phyloP scores from a whole-genome alignment of 2,797 vertebrate genomes.

The Pipistrellus kuhlii region DNA sequence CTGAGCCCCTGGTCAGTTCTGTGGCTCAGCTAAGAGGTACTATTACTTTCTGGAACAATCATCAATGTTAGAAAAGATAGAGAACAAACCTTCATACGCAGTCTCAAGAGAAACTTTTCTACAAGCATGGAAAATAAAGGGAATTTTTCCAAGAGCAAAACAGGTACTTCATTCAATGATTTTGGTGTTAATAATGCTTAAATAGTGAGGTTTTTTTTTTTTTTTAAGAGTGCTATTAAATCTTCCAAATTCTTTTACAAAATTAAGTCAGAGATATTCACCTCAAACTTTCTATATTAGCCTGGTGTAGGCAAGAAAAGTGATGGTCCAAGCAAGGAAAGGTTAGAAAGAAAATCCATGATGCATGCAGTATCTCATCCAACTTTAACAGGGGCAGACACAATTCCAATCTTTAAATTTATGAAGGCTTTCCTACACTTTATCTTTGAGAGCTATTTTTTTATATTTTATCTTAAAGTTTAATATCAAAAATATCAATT shows the following conservation, averaged over 20 bases:
- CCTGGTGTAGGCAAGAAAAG: conserved; percentile 30
- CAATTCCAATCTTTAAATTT: conserved; percentile 41
- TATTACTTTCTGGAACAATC: conserved; percentile 41
- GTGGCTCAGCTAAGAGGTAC: neutral
- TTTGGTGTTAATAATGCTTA: conserved; percentile 8
- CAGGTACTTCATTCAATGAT: conserved; percentile 39
- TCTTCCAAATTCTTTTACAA: conserved; percentile 52
- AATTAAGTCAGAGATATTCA: conserved; percentile 49
- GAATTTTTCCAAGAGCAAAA: conserved; percentile 59
- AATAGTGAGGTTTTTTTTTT: conserved; percentile 1
- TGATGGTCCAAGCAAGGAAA: conserved; percentile 18
- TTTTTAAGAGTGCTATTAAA: neutral
- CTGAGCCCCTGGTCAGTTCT: conserved; percentile 22
- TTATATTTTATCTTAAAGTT: conserved; percentile 65
- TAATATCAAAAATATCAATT: conserved; percentile 73
- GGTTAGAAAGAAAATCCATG: conserved; percentile 4
- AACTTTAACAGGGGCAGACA: conserved; percentile 4
- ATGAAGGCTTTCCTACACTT: conserved; percentile 12
- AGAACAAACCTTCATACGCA: conserved; percentile 35
- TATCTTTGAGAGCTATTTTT: conserved; percentile 26
- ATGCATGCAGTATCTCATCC: neutral
- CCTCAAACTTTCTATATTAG: neutral
- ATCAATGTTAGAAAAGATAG: conserved; percentile 27
- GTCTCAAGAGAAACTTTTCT: conserved; percentile 63
- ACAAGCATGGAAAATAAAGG: conserved; percentile 50